A percentile compares a stretch with the other conserved stretches of the same genome.
These are phyloP conservation scores for Hedya salicella DNA, from an alignment of 2,888 invertebrate species.

Conservation along the genomic window DNA sequence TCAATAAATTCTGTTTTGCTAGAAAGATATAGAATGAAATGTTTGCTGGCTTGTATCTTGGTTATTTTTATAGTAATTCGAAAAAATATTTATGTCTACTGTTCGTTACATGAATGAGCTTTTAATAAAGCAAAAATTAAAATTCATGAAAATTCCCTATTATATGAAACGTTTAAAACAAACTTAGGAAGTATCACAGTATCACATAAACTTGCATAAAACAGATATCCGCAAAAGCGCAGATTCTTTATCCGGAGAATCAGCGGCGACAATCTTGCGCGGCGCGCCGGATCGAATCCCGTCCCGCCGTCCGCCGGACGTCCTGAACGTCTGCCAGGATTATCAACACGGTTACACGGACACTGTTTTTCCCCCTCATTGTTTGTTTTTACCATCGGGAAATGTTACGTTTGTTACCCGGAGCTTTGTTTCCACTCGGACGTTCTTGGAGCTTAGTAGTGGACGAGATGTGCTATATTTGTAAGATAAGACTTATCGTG, in stretches of 20 bases:
- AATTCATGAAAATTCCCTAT: not conserved
- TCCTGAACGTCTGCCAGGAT: conserved; percentile 45
- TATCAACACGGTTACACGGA: conserved; percentile 44
- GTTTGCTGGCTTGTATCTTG: too few relatives aligned
- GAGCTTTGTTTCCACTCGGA: conserved; percentile 36
- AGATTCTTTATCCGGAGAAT: conserved; percentile 33
- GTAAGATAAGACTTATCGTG: not conserved
- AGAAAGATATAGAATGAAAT: too few relatives aligned
- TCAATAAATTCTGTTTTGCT: too few relatives aligned
- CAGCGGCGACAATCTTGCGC: conserved; percentile 36
- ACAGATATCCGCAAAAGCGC: conserved; percentile 11
- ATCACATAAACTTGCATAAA: not conserved
- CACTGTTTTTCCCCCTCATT: conserved; percentile 42
- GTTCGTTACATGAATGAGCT: too few relatives aligned
- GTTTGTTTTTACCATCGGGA: conserved; percentile 42
- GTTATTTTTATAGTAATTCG: too few relatives aligned
- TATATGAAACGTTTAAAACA: not conserved
- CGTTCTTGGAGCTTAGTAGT: conserved; percentile 16
- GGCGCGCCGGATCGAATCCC: conserved; percentile 39
- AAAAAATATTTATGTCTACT: too few relatives aligned
- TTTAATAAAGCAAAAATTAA: too few relatives aligned
- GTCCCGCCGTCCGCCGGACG: conserved; percentile 43
- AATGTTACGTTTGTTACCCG: conserved; percentile 37
- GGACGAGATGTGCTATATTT: conserved; percentile 6
- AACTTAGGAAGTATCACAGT: not conserved